Percentiles rank a stretch among this genome's conserved stretches.
Conservation (phyloP, 37 sponge, comb jelly and placozoan genomes). For the Ephydatia muelleri region DNA sequence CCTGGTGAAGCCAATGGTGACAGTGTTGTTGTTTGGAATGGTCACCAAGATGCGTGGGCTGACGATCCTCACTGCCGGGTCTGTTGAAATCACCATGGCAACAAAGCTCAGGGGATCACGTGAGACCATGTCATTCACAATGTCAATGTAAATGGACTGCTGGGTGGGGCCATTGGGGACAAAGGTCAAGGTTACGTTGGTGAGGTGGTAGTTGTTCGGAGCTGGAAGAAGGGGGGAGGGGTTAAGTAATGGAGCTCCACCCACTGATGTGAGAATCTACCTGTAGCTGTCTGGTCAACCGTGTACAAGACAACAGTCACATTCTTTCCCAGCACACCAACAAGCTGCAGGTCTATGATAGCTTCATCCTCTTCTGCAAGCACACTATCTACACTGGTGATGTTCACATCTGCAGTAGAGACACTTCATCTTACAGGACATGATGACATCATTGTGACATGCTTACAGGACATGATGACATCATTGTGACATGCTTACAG, state of each 20-base stretch:
- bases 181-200: background rate
- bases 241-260: background rate
- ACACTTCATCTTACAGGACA: no score
- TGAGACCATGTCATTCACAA: background rate
- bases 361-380: background rate
- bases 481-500: no score
- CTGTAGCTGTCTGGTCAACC: background rate
- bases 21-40: background rate
- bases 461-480: no score
- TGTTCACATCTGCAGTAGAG: background rate
- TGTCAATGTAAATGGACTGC: background rate
- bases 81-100: background rate
- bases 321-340: background rate
- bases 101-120: background rate
- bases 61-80: background rate
- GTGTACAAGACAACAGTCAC: background rate
- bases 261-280: background rate
- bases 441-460: no score
- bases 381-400: no score
- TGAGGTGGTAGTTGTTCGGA: background rate
- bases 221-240: background rate
- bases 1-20: conserved; percentile 14
- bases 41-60: background rate
- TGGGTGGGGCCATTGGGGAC: background rate
- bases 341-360: background rate